Percentiles rank a stretch among this genome's conserved stretches.
phyloP scores from a whole-genome alignment of 2,888 invertebrate species.

The Oligia latruncula region DNA sequence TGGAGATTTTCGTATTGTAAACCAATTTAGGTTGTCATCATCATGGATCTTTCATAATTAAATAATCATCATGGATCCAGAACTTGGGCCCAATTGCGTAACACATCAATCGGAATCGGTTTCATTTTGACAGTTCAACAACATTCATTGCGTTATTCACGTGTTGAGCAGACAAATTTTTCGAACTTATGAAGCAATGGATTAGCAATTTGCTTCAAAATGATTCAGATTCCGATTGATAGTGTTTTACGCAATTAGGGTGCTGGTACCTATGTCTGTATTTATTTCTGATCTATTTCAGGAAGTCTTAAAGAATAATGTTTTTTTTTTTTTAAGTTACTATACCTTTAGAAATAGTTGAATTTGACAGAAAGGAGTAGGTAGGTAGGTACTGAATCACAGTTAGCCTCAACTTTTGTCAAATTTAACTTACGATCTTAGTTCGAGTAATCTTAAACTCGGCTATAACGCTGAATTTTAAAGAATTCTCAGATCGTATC shows the following conservation, averaged over 20 bases:
- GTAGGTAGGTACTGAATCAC: background rate
- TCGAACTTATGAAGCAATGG: too few relatives aligned
- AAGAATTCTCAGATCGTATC: background rate
- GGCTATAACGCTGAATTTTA: background rate
- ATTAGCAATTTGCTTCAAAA: too few relatives aligned
- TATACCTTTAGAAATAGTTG: too few relatives aligned
- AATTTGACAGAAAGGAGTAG: background rate
- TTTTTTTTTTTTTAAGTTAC: background rate
- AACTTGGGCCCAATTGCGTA: background rate
- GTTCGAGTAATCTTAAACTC: background rate
- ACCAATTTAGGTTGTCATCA: background rate
- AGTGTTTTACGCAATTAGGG: too few relatives aligned
- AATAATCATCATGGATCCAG: background rate
- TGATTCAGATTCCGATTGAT: too few relatives aligned
- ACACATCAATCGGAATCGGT: too few relatives aligned
- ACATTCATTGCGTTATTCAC: too few relatives aligned
- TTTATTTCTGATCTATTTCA: background rate
- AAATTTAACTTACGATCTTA: slow-evolving; percentile 3
- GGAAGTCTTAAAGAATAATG: background rate
- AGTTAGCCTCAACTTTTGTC: background rate
- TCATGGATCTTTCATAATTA: background rate
- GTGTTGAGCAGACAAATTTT: too few relatives aligned
- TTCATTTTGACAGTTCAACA: too few relatives aligned
- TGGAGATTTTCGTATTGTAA: background rate
- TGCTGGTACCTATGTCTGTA: background rate